Conservation (phyloP, 2,113 vertebrate genomes). For the Kryptolebias marmoratus region DNA sequence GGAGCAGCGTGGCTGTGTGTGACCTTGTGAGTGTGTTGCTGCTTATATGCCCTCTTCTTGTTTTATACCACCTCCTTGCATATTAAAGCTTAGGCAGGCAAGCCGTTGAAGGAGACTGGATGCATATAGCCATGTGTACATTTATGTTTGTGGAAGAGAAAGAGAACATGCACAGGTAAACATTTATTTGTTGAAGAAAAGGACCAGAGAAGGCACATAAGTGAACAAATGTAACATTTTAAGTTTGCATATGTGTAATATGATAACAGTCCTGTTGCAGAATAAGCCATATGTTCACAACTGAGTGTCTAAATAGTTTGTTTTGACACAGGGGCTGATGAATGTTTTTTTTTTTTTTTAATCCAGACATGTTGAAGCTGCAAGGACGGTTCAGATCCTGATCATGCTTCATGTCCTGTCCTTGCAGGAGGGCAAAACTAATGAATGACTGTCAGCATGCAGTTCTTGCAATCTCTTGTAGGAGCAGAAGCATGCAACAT, state of each 20-base stretch:
- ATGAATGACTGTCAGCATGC: slow-evolving; percentile 34
- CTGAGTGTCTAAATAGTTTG: slow-evolving; percentile 33
- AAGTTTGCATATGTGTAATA: slow-evolving; percentile 7
- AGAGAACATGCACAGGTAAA: slow-evolving; percentile 3
- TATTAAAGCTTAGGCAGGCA: slow-evolving; percentile 28
- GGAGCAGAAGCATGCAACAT: slow-evolving; percentile 13
- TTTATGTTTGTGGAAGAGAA: slow-evolving; percentile 10
- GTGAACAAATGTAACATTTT: slow-evolving; percentile 13
- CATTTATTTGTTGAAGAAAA: slow-evolving; percentile 32
- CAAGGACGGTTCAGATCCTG: slow-evolving; percentile 38
- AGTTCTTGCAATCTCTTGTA: slow-evolving; percentile 33
- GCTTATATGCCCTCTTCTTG: slow-evolving; percentile 32
- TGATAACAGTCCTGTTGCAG: not conserved
- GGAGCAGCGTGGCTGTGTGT: slow-evolving; percentile 51
- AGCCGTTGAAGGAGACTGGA: slow-evolving; percentile 59
- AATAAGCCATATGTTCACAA: not conserved
- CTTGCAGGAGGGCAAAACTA: slow-evolving; percentile 59
- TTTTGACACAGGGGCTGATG: slow-evolving; percentile 28
- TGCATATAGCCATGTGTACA: slow-evolving; percentile 39
- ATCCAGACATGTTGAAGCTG: slow-evolving; percentile 5
- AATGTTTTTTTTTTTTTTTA: not conserved
- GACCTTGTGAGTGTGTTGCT: slow-evolving; percentile 58
- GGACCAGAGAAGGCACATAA: slow-evolving; percentile 8
- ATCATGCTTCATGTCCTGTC: slow-evolving; percentile 41
- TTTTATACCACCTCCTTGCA: slow-evolving; percentile 25